phyloP scores from a whole-genome alignment of 2,113 vertebrate genomes.

The Antechinus stuartii region DNA sequence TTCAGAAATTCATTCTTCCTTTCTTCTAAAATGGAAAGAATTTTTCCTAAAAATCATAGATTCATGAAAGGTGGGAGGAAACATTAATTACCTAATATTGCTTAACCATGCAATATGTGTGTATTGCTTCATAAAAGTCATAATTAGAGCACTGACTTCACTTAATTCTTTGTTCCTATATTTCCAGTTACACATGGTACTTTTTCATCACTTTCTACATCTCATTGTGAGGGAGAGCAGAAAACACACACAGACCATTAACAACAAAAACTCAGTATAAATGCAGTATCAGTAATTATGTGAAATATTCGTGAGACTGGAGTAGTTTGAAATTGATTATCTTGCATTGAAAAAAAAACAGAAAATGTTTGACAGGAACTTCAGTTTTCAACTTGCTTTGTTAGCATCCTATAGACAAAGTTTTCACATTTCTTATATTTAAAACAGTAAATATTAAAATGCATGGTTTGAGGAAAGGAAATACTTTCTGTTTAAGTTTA shows the following conservation, averaged over 20 bases:
- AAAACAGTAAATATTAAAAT: conserved; percentile 61
- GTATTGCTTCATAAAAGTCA: background rate
- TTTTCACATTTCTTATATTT: conserved; percentile 31
- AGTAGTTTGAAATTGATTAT: background rate
- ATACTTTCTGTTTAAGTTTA: conserved; percentile 69
- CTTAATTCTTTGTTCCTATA: background rate
- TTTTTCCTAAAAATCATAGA: background rate
- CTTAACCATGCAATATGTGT: background rate
- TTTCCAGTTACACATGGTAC: background rate
- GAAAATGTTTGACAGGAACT: background rate
- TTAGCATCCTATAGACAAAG: background rate
- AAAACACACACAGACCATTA: background rate
- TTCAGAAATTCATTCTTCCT: background rate
- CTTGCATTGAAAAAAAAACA: background rate
- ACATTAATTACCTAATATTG: background rate
- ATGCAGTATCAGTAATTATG: background rate
- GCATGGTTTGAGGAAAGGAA: conserved; percentile 59
- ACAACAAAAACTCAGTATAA: background rate
- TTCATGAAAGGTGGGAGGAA: background rate
- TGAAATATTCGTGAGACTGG: background rate
- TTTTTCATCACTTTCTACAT: background rate
- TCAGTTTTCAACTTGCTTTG: background rate
- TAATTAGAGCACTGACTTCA: background rate
- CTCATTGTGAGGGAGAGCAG: background rate
- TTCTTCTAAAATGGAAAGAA: background rate